Evolutionary conservation across 2,113 vertebrate species (phyloP).

Genomic region (Mormoops blainvillei): DNA sequence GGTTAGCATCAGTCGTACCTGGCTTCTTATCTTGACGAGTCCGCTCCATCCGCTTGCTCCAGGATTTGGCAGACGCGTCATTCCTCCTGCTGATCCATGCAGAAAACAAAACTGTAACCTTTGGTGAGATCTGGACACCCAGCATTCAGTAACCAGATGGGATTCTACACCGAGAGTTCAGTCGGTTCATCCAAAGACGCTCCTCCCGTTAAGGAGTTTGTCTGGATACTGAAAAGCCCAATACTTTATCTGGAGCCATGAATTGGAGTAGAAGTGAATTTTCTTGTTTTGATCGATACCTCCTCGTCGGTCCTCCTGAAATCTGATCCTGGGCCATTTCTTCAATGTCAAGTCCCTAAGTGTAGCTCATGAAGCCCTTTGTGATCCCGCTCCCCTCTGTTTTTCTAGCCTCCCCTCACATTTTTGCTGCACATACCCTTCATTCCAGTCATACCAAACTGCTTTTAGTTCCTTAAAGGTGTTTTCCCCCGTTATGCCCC

Average conservation of each 20-base stretch:
- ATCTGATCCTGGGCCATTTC: neutral
- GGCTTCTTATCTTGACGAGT: neutral
- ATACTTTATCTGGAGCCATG: neutral
- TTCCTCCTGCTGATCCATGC: neutral
- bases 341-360: neutral
- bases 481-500: neutral
- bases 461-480: neutral
- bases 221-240: neutral
- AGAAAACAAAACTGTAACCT: neutral
- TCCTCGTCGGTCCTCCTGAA: neutral
- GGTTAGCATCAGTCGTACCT: neutral
- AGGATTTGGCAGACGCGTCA: neutral
- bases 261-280: neutral
- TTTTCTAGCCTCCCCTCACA: neutral
- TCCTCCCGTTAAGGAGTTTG: neutral
- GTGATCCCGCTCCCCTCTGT: fast-evolving
- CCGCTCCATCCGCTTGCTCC: neutral
- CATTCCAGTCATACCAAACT: neutral
- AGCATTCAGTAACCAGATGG: neutral
- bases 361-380: neutral
- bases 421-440: neutral
- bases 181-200: neutral
- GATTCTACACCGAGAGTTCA: neutral
- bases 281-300: neutral
- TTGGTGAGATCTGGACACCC: neutral